Percentiles rank a stretch among this genome's conserved stretches.
These are phyloP conservation scores for Aphodius granarius DNA, from an alignment of 2,888 invertebrate genomes.

Conservation along the genomic window DNA sequence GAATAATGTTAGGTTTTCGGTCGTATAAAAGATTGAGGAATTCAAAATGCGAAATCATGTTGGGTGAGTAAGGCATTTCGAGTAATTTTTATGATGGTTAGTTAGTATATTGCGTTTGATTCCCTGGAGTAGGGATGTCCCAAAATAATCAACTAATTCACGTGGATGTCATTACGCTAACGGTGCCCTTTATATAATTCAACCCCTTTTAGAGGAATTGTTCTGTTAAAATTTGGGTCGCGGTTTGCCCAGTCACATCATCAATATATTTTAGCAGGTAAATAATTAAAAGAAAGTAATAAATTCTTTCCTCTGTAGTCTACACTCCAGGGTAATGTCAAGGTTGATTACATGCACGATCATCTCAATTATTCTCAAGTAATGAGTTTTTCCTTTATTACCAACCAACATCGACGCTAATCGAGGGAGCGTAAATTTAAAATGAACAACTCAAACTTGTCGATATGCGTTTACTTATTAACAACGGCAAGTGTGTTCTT, in stretches of 20 bases:
- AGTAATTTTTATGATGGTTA: too few species aligned
- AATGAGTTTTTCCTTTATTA: not conserved
- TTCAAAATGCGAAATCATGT: slow-evolving; percentile 69
- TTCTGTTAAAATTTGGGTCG: not conserved
- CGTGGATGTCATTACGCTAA: not conserved
- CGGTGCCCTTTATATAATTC: not conserved
- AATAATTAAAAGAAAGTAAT: too few species aligned
- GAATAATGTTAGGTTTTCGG: slow-evolving; percentile 63
- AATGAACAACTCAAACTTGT: not conserved
- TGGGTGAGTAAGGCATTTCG: slow-evolving; percentile 60
- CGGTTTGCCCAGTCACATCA: not conserved
- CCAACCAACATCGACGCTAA: not conserved
- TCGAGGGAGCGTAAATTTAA: not conserved
- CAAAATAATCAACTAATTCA: not conserved
- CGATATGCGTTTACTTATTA: not conserved
- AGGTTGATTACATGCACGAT: not conserved
- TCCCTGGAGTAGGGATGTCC: not conserved
- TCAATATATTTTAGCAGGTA: not conserved
- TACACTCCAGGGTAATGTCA: not conserved
- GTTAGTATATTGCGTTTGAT: not conserved
- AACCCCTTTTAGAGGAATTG: not conserved
- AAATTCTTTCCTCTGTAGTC: too few species aligned
- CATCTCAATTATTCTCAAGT: not conserved
- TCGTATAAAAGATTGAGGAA: slow-evolving; percentile 66
- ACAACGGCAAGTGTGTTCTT: not conserved